These are phyloP conservation scores for Platygyra sinensis DNA, from an alignment of 64 coral and sea anemone genomes.

Conservation along the genomic window DNA sequence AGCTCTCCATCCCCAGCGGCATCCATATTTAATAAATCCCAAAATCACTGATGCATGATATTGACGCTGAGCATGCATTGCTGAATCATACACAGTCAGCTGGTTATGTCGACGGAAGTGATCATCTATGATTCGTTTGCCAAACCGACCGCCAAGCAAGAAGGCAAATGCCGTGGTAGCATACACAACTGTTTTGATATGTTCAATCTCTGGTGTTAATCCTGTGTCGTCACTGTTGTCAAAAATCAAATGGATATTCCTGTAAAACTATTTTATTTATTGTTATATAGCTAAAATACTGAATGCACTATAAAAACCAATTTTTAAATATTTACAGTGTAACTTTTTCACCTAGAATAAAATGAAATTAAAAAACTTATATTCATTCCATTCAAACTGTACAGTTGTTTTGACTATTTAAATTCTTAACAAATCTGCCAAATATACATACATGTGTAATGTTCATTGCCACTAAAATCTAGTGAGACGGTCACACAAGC, in stretches of 20 bases:
- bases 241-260: neutral
- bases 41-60: slow-evolving; percentile 53
- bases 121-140: slow-evolving; percentile 51
- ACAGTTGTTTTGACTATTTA: no score
- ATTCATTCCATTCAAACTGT: no score
- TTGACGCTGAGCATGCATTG: slow-evolving; percentile 65
- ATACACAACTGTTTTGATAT: slow-evolving; percentile 37
- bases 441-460: no score
- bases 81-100: slow-evolving; percentile 62
- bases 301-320: no score
- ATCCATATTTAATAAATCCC: slow-evolving; percentile 69
- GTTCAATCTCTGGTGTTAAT: slow-evolving; percentile 44
- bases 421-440: no score
- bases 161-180: slow-evolving; percentile 54
- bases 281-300: no score
- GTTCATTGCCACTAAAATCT: no score
- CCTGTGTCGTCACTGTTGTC: neutral
- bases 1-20: slow-evolving; percentile 72
- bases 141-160: slow-evolving; percentile 75
- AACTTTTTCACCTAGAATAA: no score
- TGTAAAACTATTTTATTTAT: no score
- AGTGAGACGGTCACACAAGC: no score
- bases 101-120: slow-evolving; percentile 53
- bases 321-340: no score
- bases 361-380: no score